Conservation (phyloP, 2,888 invertebrate genomes). For the Tridacna gigas region DNA sequence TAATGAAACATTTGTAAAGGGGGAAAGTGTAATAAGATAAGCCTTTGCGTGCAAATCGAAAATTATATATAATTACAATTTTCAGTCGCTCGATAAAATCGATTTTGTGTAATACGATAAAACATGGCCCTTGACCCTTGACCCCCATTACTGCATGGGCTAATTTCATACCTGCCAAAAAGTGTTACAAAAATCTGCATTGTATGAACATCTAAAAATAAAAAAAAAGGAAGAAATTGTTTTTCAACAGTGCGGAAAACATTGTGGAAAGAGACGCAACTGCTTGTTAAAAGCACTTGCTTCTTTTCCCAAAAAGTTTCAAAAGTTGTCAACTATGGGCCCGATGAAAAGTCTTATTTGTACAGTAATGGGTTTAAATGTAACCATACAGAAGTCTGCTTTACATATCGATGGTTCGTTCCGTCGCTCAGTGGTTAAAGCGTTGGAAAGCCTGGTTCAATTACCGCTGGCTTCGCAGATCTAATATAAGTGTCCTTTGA, state of each 20-base stretch:
- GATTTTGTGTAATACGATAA: slow-evolving; percentile 9
- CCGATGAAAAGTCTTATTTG: too few species aligned
- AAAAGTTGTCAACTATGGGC: neutral
- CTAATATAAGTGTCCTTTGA: too few species aligned
- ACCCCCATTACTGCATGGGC: neutral
- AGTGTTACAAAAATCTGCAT: neutral
- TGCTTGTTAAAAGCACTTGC: neutral
- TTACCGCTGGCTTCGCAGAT: too few species aligned
- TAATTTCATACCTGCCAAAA: neutral
- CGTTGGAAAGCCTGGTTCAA: too few species aligned
- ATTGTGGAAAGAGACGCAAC: neutral
- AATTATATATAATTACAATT: slow-evolving; percentile 5
- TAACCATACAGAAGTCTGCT: too few species aligned
- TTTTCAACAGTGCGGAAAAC: neutral
- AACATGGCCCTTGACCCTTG: neutral
- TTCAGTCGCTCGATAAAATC: slow-evolving; percentile 24
- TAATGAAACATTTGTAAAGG: too few species aligned
- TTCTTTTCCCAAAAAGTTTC: neutral
- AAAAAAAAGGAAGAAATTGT: neutral
- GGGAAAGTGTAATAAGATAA: slow-evolving; percentile 8
- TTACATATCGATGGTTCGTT: too few species aligned
- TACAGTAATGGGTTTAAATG: too few species aligned
- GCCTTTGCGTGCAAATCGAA: slow-evolving; percentile 5
- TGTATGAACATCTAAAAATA: neutral
- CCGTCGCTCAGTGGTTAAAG: too few species aligned